Percentiles rank a stretch among this genome's conserved stretches.
These are phyloP conservation scores for Alexandromys fortis DNA, from an alignment of 2,113 vertebrate genomes.

Conservation along the genomic window DNA sequence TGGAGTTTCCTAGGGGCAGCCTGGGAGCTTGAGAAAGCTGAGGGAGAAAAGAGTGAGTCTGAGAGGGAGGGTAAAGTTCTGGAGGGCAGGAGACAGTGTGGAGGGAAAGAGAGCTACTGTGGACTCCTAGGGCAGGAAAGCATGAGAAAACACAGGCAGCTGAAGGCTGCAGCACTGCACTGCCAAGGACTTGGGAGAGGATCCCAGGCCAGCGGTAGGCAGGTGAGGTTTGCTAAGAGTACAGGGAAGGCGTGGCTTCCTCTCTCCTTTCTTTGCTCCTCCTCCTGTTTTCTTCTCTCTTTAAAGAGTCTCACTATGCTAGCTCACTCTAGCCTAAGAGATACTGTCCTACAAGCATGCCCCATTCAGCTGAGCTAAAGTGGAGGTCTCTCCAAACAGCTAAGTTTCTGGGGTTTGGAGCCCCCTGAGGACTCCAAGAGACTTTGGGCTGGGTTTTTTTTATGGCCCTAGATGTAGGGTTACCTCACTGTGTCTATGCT, in stretches of 20 bases:
- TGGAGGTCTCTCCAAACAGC: not conserved
- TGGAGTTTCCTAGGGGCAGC: rapidly evolving
- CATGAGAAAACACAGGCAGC: not conserved
- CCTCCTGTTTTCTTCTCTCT: not conserved
- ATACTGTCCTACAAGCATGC: not conserved
- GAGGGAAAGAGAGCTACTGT: not conserved
- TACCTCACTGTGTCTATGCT: not conserved
- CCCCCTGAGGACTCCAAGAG: not conserved
- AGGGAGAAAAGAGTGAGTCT: not conserved
- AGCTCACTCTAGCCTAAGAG: not conserved
- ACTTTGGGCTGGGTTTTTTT: too few relatives aligned
- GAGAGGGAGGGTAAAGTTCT: not conserved
- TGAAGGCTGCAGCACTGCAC: not conserved
- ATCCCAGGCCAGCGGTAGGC: not conserved
- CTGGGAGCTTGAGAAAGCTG: not conserved
- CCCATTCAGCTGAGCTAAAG: not conserved
- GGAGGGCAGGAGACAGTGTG: not conserved
- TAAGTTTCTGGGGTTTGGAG: not conserved
- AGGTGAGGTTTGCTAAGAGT: too few relatives aligned
- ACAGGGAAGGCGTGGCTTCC: rapidly evolving
- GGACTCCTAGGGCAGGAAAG: not conserved
- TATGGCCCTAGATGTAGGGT: rapidly evolving
- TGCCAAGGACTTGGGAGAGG: rapidly evolving
- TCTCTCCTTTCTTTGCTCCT: too few relatives aligned
- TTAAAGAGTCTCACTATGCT: not conserved